Evolutionary conservation across 2,797 vertebrate genomes (phyloP).

Genomic region (Pagetopsis macropterus): DNA sequence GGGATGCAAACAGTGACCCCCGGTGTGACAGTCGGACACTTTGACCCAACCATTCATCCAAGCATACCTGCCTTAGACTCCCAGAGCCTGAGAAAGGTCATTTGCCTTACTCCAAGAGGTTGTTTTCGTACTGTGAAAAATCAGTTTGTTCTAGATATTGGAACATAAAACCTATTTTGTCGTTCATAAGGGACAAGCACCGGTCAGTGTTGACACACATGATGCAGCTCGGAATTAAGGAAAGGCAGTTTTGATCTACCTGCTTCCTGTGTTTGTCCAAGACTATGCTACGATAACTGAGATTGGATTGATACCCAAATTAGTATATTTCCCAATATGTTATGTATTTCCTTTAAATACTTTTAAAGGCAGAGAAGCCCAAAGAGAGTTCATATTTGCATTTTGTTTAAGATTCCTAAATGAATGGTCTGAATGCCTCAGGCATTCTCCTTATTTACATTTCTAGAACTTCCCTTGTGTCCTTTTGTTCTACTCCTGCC

Average conservation of each 20-base stretch:
- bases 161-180: neutral
- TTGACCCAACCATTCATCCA: neutral
- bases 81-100: neutral
- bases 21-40: neutral
- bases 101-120: neutral
- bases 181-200: neutral
- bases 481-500: conserved; percentile 15
- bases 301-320: no score
- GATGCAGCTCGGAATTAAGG: neutral
- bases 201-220: neutral
- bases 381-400: conserved; percentile 3
- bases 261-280: neutral
- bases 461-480: neutral
- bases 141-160: no score
- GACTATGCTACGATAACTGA: neutral
- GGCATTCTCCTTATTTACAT: neutral
- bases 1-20: neutral
- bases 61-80: neutral
- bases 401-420: neutral
- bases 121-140: neutral
- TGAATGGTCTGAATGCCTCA: neutral
- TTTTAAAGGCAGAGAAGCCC: neutral
- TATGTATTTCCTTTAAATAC: no score
- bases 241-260: neutral
- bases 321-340: no score